Base-by-base conservation (phyloP, 2,113 vertebrate species). In the Psittacula cyanocephala region DNA sequence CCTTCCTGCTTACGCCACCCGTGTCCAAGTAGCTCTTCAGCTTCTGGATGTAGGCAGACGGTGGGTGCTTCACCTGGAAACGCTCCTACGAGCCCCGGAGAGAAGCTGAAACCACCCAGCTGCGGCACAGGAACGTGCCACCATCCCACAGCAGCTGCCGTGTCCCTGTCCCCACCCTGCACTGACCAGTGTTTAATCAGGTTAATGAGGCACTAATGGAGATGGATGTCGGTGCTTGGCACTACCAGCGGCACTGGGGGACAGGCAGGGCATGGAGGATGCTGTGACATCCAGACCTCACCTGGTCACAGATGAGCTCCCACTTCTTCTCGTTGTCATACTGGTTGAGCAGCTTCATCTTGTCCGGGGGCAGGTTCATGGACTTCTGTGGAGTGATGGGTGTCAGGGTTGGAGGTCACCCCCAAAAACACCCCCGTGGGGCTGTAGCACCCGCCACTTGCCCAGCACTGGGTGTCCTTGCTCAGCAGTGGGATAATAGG, bases 251-350 rank as follows among this genome's bases (percentile, higher is more conserved):
- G 62, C 35, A 10, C 35, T 0, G 53, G 81, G 81, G 91, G 87
- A 93, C 87, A 76, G 74, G 44, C 72, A 31, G 0, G 0, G 77
- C 37, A 7, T 11, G 0, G 13, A 49, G 44, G 63, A 68, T 0
- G 0, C 31, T 2, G 2, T 6, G 57, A 85, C 4, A 3, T 68
- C 63, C 5, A 0, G 43, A 39, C 69, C 96, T 95, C 94, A 99
- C 99, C 98, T 99, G 98, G 97, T 99, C 99, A 69, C 99, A 99
- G 93, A 99, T 98, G 88, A 99, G 97, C 93, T 99, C 99, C 99
- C 99, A 99, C 89, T 99, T 99, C 98, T 99, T 99, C 64, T 99
- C 99, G 0, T 98, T 99, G 97, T 99, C 99, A 1, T 99, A 99
- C 87, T 99, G 99, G 94, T 97, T 99, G 65, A 99, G 96, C 55